Evolutionary conservation across 2,797 vertebrate genomes (phyloP).

Genomic region (Amphiprion clarkii): DNA sequence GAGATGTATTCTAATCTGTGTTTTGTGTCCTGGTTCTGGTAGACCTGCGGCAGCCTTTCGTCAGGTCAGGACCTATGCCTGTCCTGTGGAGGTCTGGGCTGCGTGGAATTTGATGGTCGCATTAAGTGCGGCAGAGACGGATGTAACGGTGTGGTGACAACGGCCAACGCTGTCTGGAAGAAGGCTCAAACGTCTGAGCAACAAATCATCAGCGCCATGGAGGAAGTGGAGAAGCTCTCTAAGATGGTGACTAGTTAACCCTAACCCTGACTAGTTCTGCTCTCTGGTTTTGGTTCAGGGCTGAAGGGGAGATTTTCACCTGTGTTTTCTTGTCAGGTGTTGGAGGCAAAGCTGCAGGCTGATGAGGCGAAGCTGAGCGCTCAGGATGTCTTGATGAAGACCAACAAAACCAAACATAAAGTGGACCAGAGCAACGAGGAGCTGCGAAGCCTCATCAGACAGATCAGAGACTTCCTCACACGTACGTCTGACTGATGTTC

Average conservation of each 20-base stretch:
- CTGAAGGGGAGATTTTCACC: not conserved
- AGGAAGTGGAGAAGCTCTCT: conserved; percentile 95
- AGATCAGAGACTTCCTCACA: conserved; percentile 95
- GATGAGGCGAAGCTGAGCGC: conserved; percentile 93
- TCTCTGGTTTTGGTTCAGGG: not conserved
- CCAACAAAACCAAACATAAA: conserved; percentile 91
- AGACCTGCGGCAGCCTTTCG: conserved; percentile 90
- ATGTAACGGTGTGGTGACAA: conserved; percentile 87
- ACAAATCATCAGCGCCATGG: conserved; percentile 90
- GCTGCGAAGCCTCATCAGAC: conserved; percentile 92
- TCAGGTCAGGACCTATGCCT: conserved; percentile 85
- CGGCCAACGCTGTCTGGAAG: conserved; percentile 87
- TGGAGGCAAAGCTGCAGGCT: conserved; percentile 92
- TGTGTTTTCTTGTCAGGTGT: conserved; percentile 83
- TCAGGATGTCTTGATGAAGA: conserved; percentile 90
- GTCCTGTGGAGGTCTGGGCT: conserved; percentile 91
- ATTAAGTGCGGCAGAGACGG: conserved; percentile 90
- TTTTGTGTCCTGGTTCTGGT: conserved; percentile 24
- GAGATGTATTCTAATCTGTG: no score
- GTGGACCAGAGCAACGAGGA: conserved; percentile 94
- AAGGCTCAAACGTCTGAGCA: conserved; percentile 91
- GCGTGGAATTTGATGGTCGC: conserved; percentile 85
- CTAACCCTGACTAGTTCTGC: not conserved
- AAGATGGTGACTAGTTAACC: conserved; percentile 88
- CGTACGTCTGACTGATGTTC: conserved; percentile 79